Percentiles rank a stretch among this genome's conserved stretches.
These are phyloP conservation scores for Volucella zonaria DNA, from an alignment of 2,888 invertebrate genomes.

Conservation along the genomic window DNA sequence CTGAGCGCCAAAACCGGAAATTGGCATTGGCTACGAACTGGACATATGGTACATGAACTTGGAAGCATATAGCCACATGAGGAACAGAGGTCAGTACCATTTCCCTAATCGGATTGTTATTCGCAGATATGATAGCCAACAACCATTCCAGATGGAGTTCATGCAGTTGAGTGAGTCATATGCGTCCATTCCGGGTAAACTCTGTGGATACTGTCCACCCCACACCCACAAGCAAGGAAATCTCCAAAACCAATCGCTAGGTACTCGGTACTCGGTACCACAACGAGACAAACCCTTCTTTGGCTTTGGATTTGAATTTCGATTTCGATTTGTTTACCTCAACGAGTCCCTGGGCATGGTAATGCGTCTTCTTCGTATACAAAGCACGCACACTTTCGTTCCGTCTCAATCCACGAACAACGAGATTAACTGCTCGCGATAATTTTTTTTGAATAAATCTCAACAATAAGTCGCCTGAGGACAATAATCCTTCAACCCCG, in stretches of 20 bases:
- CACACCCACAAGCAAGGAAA: slow-evolving; percentile 18
- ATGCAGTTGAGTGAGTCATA: no score
- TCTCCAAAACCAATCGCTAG: slow-evolving; percentile 53
- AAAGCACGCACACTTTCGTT: slow-evolving; percentile 43
- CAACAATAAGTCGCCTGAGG: slow-evolving; percentile 80
- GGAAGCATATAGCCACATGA: no score
- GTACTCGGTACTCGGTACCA: neutral
- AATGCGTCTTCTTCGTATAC: slow-evolving; percentile 59
- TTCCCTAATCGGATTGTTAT: no score
- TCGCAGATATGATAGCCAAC: no score
- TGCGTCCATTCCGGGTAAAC: no score
- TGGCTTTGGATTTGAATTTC: no score
- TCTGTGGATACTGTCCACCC: no score
- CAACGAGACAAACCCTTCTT: slow-evolving; percentile 1
- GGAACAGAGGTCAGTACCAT: no score
- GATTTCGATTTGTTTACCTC: slow-evolving; percentile 10
- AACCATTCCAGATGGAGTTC: no score
- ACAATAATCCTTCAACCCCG: slow-evolving; percentile 74
- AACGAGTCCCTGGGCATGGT: slow-evolving; percentile 41
- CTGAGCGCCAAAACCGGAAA: slow-evolving; percentile 62
- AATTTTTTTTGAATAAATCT: slow-evolving; percentile 78
- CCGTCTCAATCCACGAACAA: slow-evolving; percentile 40
- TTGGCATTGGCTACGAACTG: slow-evolving; percentile 67
- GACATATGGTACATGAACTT: neutral
- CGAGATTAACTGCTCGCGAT: slow-evolving; percentile 79